Percentiles rank a stretch among this genome's conserved stretches.
Evolutionary conservation across 2,888 invertebrate species (phyloP).

Genomic region (Lacanobia oleracea): DNA sequence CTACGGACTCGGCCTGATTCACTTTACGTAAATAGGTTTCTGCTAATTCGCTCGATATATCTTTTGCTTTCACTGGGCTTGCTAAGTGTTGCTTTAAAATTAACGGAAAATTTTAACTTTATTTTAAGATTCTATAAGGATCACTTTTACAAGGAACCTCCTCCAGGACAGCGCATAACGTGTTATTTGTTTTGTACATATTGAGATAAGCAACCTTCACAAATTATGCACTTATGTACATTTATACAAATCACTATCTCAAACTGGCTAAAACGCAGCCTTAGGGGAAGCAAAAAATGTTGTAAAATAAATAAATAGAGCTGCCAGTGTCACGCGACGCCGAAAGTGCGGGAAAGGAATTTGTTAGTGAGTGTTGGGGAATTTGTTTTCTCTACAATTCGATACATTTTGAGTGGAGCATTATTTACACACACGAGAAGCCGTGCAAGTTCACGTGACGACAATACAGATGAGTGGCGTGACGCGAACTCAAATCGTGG

Average conservation of each 20-base stretch:
- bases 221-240: not conserved
- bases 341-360: constrained; percentile 48
- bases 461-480: constrained; percentile 69
- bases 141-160: no score
- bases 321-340: constrained; percentile 58
- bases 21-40: constrained; percentile 33
- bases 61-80: constrained; percentile 1
- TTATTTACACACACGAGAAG: constrained; percentile 72
- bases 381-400: constrained; percentile 75
- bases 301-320: constrained; percentile 45
- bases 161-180: no score
- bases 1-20: constrained; percentile 17
- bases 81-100: constrained; percentile 7
- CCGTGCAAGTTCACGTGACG: constrained; percentile 73
- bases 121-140: not conserved
- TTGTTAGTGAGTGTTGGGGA: constrained; percentile 60
- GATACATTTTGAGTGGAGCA: constrained; percentile 65
- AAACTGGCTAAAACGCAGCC: not conserved
- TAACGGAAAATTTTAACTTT: not conserved
- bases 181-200: no score
- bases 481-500: constrained; percentile 71
- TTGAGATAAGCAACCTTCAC: not conserved
- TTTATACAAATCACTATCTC: not conserved
- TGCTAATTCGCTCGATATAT: constrained; percentile 24
- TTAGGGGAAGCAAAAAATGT: constrained; percentile 2